Percentiles rank a stretch among this genome's conserved stretches.
Evolutionary conservation across 2,113 vertebrate genomes (phyloP).

Genomic region (Scomber japonicus): DNA sequence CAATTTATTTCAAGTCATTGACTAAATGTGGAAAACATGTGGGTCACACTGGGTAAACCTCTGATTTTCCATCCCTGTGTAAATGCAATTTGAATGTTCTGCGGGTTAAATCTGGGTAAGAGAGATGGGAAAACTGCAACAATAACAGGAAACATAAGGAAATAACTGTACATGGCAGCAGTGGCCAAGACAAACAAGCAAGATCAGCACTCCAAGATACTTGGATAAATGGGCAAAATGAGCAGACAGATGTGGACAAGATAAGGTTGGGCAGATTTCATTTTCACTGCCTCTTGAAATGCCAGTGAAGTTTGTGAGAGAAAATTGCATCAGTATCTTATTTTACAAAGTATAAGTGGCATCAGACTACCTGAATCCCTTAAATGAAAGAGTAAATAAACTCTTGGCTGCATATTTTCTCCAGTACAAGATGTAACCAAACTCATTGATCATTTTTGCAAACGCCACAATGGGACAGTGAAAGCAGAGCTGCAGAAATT

Average conservation of each 20-base stretch:
- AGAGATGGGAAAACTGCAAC: constrained; percentile 69
- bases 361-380: constrained; percentile 17
- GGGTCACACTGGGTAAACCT: constrained; percentile 50
- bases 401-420: constrained; percentile 13
- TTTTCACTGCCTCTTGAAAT: constrained; percentile 31
- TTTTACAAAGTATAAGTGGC: constrained; percentile 29
- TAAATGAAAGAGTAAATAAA: constrained; percentile 25
- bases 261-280: constrained; percentile 57
- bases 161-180: constrained; percentile 54
- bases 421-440: constrained; percentile 10
- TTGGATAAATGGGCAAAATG: constrained; percentile 58
- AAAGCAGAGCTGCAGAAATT: constrained; percentile 21
- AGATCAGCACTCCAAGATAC: constrained; percentile 46
- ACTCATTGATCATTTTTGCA: constrained; percentile 21
- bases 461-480: constrained; percentile 37
- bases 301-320: constrained; percentile 6
- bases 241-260: constrained; percentile 61
- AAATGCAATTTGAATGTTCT: constrained; percentile 49
- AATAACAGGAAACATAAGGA: constrained; percentile 76
- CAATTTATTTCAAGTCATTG: constrained; percentile 39
- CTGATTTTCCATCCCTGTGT: constrained; percentile 34
- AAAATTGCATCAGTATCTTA: constrained; percentile 23
- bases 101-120: constrained; percentile 52
- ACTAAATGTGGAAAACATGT: constrained; percentile 43
- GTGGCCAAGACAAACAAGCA: constrained; percentile 74